These are phyloP conservation scores for Boloria selene DNA, from an alignment of 2,888 invertebrate genomes.

Conservation along the genomic window DNA sequence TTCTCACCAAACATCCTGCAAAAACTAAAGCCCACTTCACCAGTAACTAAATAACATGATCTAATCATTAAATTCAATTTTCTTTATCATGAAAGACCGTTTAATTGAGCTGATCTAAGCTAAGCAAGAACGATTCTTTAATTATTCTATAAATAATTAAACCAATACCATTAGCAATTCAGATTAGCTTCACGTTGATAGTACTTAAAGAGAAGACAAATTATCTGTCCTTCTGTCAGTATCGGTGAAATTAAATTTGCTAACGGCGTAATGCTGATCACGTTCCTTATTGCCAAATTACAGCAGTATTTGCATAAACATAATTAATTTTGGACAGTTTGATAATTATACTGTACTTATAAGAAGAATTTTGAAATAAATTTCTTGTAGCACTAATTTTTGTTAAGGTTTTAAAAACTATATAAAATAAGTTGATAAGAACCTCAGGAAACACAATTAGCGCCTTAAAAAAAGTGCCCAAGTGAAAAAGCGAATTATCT, in stretches of 20 bases:
- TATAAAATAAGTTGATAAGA: no score
- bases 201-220: slow-evolving; percentile 71
- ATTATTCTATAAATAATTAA: slow-evolving; percentile 17
- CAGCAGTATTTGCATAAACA: slow-evolving; percentile 31
- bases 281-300: slow-evolving; percentile 55
- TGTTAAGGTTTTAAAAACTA: no score
- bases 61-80: no score
- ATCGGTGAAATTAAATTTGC: slow-evolving; percentile 46
- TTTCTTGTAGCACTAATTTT: not conserved
- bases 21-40: no score
- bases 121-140: not conserved
- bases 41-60: no score
- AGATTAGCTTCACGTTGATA: slow-evolving; percentile 65
- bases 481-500: no score
- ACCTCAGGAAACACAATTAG: no score
- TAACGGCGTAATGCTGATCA: slow-evolving; percentile 53
- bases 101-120: not conserved
- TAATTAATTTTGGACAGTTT: slow-evolving; percentile 28
- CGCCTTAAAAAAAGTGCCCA: no score
- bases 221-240: slow-evolving; percentile 58
- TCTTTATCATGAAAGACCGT: no score
- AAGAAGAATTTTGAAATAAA: not conserved
- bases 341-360: slow-evolving; percentile 2
- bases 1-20: no score
- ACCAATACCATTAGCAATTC: slow-evolving; percentile 63